phyloP scores from a whole-genome alignment of 1,140 invertebrate genomes.

The Harpegnathos saltator region DNA sequence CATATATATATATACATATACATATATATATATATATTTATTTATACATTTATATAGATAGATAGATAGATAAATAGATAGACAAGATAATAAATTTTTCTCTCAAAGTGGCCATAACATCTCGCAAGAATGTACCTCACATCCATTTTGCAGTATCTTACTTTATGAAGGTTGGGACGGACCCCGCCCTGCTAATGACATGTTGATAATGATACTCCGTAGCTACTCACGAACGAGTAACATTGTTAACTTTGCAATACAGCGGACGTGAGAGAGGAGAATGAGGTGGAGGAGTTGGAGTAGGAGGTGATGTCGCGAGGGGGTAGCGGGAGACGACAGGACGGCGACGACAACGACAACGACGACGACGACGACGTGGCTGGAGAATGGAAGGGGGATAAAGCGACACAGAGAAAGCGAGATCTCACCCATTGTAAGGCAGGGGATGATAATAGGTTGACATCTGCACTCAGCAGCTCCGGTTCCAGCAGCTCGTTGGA shows the following conservation, averaged over 20 bases:
- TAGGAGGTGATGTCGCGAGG: constrained; percentile 22
- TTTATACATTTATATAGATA: no score
- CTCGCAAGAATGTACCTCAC: constrained; percentile 43
- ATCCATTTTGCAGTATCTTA: constrained; percentile 64
- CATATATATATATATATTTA: no score
- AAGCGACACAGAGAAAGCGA: constrained; percentile 75
- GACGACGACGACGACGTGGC: constrained; percentile 18
- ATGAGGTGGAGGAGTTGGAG: neutral
- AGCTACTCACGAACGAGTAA: constrained; percentile 84
- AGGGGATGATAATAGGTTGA: constrained; percentile 86
- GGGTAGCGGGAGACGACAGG: constrained; percentile 27
- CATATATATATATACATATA: no score
- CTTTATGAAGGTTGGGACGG: constrained; percentile 70
- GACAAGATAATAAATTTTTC: no score
- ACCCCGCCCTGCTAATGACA: constrained; percentile 78
- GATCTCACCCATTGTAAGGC: constrained; percentile 81
- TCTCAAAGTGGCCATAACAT: constrained; percentile 37
- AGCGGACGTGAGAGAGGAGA: constrained; percentile 68
- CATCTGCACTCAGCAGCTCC: constrained; percentile 85
- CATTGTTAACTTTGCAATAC: constrained; percentile 86
- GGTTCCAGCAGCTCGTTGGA: constrained; percentile 80
- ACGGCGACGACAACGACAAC: neutral
- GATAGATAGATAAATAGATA: no score
- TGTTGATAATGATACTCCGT: constrained; percentile 84
- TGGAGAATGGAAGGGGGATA: constrained; percentile 48